Evolutionary conservation across 2,797 vertebrate species (phyloP).

Genomic region (Erethizon dorsatum): DNA sequence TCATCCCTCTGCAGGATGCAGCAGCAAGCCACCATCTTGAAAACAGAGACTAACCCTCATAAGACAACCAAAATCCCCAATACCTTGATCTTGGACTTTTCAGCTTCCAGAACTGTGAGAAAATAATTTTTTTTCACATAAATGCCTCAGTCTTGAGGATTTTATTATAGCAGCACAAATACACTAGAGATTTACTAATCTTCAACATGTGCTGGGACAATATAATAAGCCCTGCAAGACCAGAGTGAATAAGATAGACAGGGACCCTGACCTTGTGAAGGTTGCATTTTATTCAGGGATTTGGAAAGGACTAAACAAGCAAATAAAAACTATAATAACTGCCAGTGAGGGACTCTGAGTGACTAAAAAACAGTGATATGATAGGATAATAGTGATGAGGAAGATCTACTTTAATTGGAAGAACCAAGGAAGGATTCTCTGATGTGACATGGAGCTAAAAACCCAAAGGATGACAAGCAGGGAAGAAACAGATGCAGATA

Average conservation of each 20-base stretch:
- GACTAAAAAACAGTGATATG: background rate
- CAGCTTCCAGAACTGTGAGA: background rate
- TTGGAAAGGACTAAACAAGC: background rate
- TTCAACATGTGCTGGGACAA: background rate
- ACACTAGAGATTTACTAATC: background rate
- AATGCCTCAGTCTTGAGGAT: background rate
- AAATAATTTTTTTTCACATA: background rate
- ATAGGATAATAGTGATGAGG: background rate
- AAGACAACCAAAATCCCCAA: background rate
- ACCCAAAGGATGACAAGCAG: background rate
- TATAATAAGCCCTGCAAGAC: background rate
- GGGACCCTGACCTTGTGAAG: background rate
- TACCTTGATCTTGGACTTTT: background rate
- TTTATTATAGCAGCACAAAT: background rate
- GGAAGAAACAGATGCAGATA: background rate
- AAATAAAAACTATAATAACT: background rate
- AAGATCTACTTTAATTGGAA: background rate
- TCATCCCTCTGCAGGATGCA: background rate
- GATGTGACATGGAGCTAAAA: background rate
- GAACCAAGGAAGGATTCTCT: background rate
- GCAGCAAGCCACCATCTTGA: background rate
- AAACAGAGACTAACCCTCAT: background rate
- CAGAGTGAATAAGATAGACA: conserved; percentile 20
- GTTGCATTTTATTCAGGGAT: background rate
- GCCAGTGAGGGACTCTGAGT: background rate